These are phyloP conservation scores for Drosophila nr. medialis DNA, from an alignment of 2,888 invertebrate genomes.

Conservation along the genomic window DNA sequence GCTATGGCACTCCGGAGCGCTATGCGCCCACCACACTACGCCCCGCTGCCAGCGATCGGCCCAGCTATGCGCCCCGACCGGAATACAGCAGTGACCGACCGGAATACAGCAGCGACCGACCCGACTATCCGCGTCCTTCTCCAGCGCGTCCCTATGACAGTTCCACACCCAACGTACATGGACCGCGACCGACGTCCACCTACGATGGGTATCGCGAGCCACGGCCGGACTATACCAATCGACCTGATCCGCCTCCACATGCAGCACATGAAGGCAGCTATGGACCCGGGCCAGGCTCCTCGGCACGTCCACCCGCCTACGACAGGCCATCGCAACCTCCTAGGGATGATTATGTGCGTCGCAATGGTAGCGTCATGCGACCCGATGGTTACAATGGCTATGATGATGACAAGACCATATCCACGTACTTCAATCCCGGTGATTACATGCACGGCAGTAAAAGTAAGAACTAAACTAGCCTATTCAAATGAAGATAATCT, in stretches of 20 bases:
- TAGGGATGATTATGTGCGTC: slow-evolving; percentile 61
- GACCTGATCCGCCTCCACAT: slow-evolving; percentile 77
- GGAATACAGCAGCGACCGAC: slow-evolving; percentile 55
- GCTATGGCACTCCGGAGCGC: slow-evolving; percentile 82
- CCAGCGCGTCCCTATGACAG: slow-evolving; percentile 61
- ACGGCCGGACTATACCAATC: slow-evolving; percentile 78
- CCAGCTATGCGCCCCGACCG: slow-evolving; percentile 70
- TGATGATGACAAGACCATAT: slow-evolving; percentile 82
- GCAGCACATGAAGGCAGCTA: slow-evolving; percentile 44
- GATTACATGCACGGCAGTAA: slow-evolving; percentile 81
- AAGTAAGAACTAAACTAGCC: slow-evolving; percentile 65
- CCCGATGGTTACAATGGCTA: slow-evolving; percentile 73
- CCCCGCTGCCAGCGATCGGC: slow-evolving; percentile 59
- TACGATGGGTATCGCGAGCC: slow-evolving; percentile 59
- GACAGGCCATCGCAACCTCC: slow-evolving; percentile 47
- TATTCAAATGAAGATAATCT: neutral
- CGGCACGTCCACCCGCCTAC: slow-evolving; percentile 59
- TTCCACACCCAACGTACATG: slow-evolving; percentile 55
- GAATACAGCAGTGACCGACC: slow-evolving; percentile 57
- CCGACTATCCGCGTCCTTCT: slow-evolving; percentile 53
- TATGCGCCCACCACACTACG: slow-evolving; percentile 74
- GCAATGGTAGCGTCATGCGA: slow-evolving; percentile 61
- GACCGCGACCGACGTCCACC: slow-evolving; percentile 41
- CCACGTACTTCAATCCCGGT: slow-evolving; percentile 84
- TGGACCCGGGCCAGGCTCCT: slow-evolving; percentile 42